These are phyloP conservation scores for Myotis vivesi DNA, from an alignment of 2,797 vertebrate species.

Conservation along the genomic window DNA sequence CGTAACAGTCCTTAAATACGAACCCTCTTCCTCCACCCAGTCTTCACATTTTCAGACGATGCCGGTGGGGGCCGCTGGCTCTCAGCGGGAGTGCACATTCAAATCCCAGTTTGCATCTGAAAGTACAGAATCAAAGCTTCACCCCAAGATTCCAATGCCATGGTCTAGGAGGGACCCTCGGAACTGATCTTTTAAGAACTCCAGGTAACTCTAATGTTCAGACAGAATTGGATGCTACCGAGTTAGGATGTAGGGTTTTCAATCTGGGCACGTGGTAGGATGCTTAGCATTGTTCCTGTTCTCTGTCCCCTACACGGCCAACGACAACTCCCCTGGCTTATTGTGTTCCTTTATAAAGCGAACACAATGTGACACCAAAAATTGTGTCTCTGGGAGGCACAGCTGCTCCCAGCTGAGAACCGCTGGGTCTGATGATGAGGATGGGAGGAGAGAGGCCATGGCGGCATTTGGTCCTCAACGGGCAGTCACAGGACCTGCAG, in stretches of 20 bases:
- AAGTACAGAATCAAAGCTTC: neutral
- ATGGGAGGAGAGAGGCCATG: neutral
- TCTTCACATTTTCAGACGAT: neutral
- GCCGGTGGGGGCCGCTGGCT: neutral
- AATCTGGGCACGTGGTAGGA: rapidly evolving
- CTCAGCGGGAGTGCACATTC: neutral
- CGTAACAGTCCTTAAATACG: neutral
- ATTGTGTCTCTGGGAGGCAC: neutral
- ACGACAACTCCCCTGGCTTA: too few species aligned
- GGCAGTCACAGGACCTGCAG: neutral
- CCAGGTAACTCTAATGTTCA: neutral
- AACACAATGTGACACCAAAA: neutral
- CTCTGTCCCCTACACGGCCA: neutral
- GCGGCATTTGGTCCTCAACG: neutral
- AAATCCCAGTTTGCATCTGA: neutral
- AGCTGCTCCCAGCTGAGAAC: neutral
- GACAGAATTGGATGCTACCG: neutral
- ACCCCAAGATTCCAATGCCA: neutral
- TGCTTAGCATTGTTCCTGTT: neutral
- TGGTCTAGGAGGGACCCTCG: neutral
- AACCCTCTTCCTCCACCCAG: neutral
- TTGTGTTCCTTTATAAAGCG: too few species aligned
- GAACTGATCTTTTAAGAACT: neutral
- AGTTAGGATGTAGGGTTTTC: neutral
- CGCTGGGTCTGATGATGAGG: neutral